Evolutionary conservation across 2,888 invertebrate species (phyloP).

Genomic region (Nomada fucata): DNA sequence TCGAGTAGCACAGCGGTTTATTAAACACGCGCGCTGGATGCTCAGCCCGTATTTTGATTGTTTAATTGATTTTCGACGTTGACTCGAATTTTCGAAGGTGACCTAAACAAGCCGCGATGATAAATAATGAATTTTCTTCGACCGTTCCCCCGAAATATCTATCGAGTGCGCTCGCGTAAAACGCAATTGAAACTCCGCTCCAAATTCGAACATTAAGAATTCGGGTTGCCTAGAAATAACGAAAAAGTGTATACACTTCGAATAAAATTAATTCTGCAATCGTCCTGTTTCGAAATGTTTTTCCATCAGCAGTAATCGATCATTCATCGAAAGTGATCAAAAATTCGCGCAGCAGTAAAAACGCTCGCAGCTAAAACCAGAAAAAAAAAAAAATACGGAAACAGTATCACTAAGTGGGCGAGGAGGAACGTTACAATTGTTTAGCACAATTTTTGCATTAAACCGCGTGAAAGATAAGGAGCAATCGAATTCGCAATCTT

Average conservation of each 20-base stretch:
- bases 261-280: too few relatives aligned
- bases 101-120: too few relatives aligned
- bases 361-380: not conserved
- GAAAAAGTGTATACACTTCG: too few relatives aligned
- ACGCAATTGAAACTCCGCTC: too few relatives aligned
- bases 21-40: not conserved
- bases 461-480: not conserved
- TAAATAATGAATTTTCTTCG: too few relatives aligned
- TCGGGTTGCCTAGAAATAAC: too few relatives aligned
- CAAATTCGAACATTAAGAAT: too few relatives aligned
- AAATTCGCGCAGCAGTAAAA: not conserved
- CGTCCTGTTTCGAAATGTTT: too few relatives aligned
- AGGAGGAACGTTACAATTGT: not conserved
- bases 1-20: not conserved
- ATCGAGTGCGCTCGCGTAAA: too few relatives aligned
- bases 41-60: not conserved
- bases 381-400: too few relatives aligned
- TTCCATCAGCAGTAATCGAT: not conserved
- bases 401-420: not conserved
- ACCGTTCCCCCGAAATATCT: too few relatives aligned
- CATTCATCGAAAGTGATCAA: not conserved
- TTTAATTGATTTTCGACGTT: not conserved
- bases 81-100: too few relatives aligned
- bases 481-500: slow-evolving; percentile 10
- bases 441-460: not conserved